Base-by-base conservation (phyloP, 2,888 invertebrate species). In the Trichacis sp. region DNA sequence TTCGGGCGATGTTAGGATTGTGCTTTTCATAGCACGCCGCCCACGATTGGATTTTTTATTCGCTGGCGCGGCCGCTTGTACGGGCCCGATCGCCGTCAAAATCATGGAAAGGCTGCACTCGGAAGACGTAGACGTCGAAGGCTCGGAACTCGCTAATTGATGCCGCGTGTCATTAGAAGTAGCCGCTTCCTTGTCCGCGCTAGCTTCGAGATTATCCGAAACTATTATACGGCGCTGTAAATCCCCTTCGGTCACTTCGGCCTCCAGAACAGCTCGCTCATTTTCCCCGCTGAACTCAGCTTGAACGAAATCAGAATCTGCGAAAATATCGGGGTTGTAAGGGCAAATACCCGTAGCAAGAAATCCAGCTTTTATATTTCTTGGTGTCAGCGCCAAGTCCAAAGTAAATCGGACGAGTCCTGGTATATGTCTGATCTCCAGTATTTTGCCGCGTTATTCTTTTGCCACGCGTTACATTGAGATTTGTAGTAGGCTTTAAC, bases 341-440 rank as follows among this genome's bases (percentile, higher is more conserved):
- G 70, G 61, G 15, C 4, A 38, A 51, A 70, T 70, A 8, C 66
- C 66, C 8, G 65, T 65, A 8, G 58, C 57, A 8, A 9, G 6
- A 15, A 56, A 56, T 1, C 54, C 54, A 9, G 45, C 24, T 47
- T 47, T 47, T 1, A 47, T 47, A 24, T 47, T 55, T 5, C 47
- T 33, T 18, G 55, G 47, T 1, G 47, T 55, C n/a, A 47, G 33
- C 20, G 53, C 45, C 12, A 24, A 45, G 24, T 53, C 47, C 55
- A 55, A 5, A 9, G 40, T 19, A 3, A 4, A 8, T 77, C 20
- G 71, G 60, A 64, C 75, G 71, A 68, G 36, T n/a, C 54, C 54
- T 40, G 66, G 53, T 49, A 69, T 56, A 38, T 69, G 63, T n/a
- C 33, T 6, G 2, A 33, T 33, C n/a, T 33, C 33, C n/a, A 33